Evolutionary conservation across 2,113 vertebrate species (phyloP).

Genomic region (Phodopus roborovskii): DNA sequence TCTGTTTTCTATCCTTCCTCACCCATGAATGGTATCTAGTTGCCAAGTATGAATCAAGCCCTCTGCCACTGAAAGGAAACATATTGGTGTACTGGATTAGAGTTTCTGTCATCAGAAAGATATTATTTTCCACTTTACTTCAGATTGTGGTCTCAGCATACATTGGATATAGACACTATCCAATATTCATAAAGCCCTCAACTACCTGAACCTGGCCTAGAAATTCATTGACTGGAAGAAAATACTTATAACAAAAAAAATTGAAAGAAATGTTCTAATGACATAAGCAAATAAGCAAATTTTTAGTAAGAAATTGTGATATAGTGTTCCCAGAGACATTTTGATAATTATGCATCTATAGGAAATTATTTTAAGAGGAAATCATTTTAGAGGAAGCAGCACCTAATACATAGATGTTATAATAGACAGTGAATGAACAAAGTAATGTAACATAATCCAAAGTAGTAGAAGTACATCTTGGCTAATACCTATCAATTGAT

Average conservation of each 20-base stretch:
- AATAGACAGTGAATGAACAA: not conserved
- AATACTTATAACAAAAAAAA: not conserved
- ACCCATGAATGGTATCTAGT: too few relatives aligned
- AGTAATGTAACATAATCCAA: constrained; percentile 35
- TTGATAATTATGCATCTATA: not conserved
- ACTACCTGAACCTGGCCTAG: not conserved
- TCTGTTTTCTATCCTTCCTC: not conserved
- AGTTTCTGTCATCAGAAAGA: not conserved
- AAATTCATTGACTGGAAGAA: not conserved
- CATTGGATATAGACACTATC: not conserved
- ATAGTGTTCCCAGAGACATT: not conserved
- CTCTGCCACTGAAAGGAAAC: not conserved
- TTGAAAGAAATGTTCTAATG: not conserved
- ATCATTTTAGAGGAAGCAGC: constrained; percentile 26
- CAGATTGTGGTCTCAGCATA: not conserved
- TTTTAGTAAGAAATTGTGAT: constrained; percentile 31
- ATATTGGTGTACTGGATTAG: not conserved
- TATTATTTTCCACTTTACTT: not conserved
- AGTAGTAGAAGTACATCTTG: not conserved
- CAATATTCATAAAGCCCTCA: too few relatives aligned
- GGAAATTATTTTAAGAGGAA: constrained; percentile 40
- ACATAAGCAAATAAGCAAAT: constrained; percentile 19
- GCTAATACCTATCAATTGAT: constrained; percentile 20
- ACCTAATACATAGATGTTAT: not conserved
- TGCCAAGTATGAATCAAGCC: not conserved